Evolutionary conservation across 1,140 invertebrate genomes (phyloP).

Genomic region (Cyrtorhinus lividipennis): DNA sequence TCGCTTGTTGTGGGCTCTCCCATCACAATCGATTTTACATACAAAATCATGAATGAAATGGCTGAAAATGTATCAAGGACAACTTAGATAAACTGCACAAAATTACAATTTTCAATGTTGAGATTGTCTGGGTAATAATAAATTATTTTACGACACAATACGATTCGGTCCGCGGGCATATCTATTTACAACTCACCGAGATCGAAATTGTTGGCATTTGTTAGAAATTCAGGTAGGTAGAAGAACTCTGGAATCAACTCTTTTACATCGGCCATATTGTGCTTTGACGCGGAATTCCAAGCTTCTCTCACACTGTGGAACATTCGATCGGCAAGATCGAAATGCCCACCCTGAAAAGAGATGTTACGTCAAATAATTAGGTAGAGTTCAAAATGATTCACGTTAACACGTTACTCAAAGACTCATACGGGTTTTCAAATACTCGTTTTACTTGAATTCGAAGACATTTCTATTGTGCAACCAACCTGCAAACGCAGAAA

Average conservation of each 20-base stretch:
- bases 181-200: slow-evolving; percentile 62
- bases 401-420: background rate
- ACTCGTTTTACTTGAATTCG: no score
- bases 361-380: slow-evolving; percentile 9
- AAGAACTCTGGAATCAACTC: slow-evolving; percentile 99
- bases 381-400: background rate
- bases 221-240: slow-evolving; percentile 89
- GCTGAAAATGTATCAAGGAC: no score
- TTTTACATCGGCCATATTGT: slow-evolving; percentile 99
- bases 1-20: no score
- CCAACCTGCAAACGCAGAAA: slow-evolving; percentile 74
- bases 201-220: slow-evolving; percentile 92
- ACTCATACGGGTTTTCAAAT: background rate
- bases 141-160: no score
- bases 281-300: slow-evolving; percentile 90
- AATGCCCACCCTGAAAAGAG: slow-evolving; percentile 81
- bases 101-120: no score
- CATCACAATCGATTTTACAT: no score
- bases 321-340: slow-evolving; percentile 98
- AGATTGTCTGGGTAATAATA: no score
- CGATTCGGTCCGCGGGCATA: no score
- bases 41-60: no score
- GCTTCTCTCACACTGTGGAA: slow-evolving; percentile 97
- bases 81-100: no score
- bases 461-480: no score